Base-by-base conservation (phyloP, 2,113 vertebrate species). In the Struthidea cinerea region DNA sequence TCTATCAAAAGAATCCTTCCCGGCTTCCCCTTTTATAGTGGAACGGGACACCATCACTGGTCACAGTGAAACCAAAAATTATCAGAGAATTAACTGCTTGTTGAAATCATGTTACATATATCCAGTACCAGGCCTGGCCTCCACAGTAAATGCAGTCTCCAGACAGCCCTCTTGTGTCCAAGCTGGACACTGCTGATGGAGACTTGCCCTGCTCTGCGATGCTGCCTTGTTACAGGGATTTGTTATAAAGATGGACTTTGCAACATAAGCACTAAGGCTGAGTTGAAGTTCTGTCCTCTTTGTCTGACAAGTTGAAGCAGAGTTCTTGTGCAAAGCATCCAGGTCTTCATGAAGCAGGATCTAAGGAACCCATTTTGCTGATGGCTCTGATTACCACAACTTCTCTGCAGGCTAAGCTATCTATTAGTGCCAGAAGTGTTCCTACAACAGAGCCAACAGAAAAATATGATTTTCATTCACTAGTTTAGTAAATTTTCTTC, bases 251-350 rank as follows among this genome's bases (percentile, higher is more conserved):
- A 46, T 16, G 32, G 55, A 52, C 46, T 69, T 61, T 35, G 90
- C 33, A 59, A 46, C 33, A 1, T 8, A 77, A 82, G 39, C 18
- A 16, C 32, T 28, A 79, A 49, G 26, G 30, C 2, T 71, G 41
- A 83, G 41, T 14, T 35, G n/a, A 68, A 73, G 56, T 87, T 89
- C 97, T 96, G 95, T 99, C 99, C 96, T 99, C 98, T 98, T 98
- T 98, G 92, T 99, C 98, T 30, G 99, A 99, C 27, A 99, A 97
- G 53, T 88, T 98, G 69, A 99, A 99, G 85, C 98, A 97, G 83
- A 99, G 99, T 96, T 99, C 99, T 95, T 97, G 94, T 96, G 99
- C 99, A 86, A 99, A 99, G 68, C 98, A 98, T 7, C 99, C 99
- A 1, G 99, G 99, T 82, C 99, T 98, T 89, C 98, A 97, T 86